Evolutionary conservation across 1,140 invertebrate species (phyloP), one percentile per base, ranked within the genome.

Genomic region (Lamellibrachia luymesi): DNA sequence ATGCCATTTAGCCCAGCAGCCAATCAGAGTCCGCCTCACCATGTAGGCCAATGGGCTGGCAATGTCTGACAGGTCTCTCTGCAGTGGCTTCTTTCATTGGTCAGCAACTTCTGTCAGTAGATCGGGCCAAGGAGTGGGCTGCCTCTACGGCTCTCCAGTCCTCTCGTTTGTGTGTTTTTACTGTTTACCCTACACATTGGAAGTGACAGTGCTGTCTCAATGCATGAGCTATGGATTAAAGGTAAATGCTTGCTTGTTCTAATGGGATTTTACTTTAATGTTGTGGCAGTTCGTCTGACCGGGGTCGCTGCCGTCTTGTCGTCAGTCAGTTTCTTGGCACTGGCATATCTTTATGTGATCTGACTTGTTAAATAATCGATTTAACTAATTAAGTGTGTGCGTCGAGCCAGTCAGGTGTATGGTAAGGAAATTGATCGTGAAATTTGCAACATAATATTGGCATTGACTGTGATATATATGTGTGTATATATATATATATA

Each of bases 141-240:
- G 38, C 64, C 64, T 80, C 13, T 17, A 22, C 64, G 2, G 2
- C 64, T 80, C 17, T 80, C 25, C 64, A 22, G 64, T 80, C 64
- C 25, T 22, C 64, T 22, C 6, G 64, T 80, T 80, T 80, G 64
- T 80, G 64, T 80, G 64, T 80, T 80, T 80, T 80, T 80, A 80
- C 64, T 80, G 64, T 80, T 80, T 80, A 80, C 64, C 64, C 64
- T 80, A 80, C 64, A 80, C 64, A 80, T 80, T 80, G 64, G 64
- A 80, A 80, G 64, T 80, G 64, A 80, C 64, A 80, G 64, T 80
- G 64, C 64, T 80, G 64, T 80, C 64, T 80, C 64, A 80, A 80
- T 80, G 64, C 64, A 80, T 80, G 64, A 80, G 64, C 64, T 80
- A 80, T 80, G 64, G 64, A 80, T 80, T 80, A 80, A 80, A 80